Evolutionary conservation across 2,888 invertebrate species (phyloP).

Genomic region (Schizotus pectinicornis): DNA sequence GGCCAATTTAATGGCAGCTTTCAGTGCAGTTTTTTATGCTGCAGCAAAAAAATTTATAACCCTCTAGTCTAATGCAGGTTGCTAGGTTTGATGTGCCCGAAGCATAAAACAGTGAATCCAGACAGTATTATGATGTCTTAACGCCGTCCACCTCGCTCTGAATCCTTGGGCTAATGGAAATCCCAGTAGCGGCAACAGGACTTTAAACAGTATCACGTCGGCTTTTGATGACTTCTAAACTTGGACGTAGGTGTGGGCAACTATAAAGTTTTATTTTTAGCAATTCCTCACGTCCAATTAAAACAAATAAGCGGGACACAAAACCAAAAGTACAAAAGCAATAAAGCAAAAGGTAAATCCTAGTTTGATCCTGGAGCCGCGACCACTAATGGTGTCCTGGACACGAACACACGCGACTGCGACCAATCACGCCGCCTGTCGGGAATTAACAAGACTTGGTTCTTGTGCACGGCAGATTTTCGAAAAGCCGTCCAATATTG

Average conservation of each 20-base stretch:
- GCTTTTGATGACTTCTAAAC: not conserved
- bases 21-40: no score
- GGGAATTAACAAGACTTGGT: conserved; percentile 38
- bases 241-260: not conserved
- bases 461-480: conserved; percentile 27
- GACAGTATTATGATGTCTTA: not conserved
- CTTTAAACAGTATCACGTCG: not conserved
- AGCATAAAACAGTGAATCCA: not conserved
- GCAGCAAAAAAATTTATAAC: no score
- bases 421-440: conserved; percentile 37
- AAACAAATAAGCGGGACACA: conserved; percentile 31
- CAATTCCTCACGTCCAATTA: conserved; percentile 19
- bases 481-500: conserved; percentile 24
- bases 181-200: not conserved
- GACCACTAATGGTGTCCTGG: conserved; percentile 46
- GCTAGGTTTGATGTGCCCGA: no score
- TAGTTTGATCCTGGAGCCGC: conserved; percentile 41
- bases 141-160: no score
- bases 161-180: not conserved
- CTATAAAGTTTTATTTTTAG: conserved; percentile 5
- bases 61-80: no score
- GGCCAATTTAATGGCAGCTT: no score
- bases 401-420: conserved; percentile 41
- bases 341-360: conserved; percentile 47
- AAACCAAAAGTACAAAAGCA: conserved; percentile 37